Percentiles rank a stretch among this genome's conserved stretches.
Conservation (phyloP, 1,140 invertebrate genomes). For the Sweltsa coloradensis region DNA sequence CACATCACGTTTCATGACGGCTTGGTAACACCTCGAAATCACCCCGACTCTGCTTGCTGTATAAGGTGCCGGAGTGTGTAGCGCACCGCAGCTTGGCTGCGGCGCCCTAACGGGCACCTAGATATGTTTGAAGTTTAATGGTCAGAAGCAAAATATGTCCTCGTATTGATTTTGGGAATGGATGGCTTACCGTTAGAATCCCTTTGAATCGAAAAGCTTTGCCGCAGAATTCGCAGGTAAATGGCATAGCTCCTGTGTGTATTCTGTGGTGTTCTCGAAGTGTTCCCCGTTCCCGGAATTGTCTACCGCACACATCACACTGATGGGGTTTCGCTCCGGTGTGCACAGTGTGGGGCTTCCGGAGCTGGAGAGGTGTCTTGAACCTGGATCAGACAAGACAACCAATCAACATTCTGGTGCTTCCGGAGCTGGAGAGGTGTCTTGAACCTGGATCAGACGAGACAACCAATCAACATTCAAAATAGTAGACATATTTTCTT, state of each 20-base stretch:
- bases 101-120: background rate
- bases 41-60: background rate
- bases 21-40: background rate
- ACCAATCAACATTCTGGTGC: background rate
- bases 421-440: too few relatives aligned
- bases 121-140: background rate
- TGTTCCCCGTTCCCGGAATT: slow-evolving; percentile 50
- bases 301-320: slow-evolving; percentile 57
- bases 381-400: slow-evolving; percentile 25
- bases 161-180: background rate
- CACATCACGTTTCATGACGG: background rate
- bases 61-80: background rate
- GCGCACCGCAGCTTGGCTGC: background rate
- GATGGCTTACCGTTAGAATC: slow-evolving; percentile 38
- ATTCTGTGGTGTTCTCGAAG: slow-evolving; percentile 47
- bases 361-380: slow-evolving; percentile 38
- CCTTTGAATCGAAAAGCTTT: slow-evolving; percentile 58
- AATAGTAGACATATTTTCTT: too few relatives aligned
- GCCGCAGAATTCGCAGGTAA: slow-evolving; percentile 55
- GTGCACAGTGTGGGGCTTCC: slow-evolving; percentile 47
- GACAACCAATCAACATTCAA: too few relatives aligned
- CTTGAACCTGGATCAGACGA: too few relatives aligned
- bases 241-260: slow-evolving; percentile 79
- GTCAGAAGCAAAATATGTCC: background rate
- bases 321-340: slow-evolving; percentile 59